A percentile compares a stretch with the other conserved stretches of the same genome.
These are phyloP conservation scores for Rhynchonycteris naso DNA, from an alignment of 2,797 vertebrate species.

Conservation along the genomic window DNA sequence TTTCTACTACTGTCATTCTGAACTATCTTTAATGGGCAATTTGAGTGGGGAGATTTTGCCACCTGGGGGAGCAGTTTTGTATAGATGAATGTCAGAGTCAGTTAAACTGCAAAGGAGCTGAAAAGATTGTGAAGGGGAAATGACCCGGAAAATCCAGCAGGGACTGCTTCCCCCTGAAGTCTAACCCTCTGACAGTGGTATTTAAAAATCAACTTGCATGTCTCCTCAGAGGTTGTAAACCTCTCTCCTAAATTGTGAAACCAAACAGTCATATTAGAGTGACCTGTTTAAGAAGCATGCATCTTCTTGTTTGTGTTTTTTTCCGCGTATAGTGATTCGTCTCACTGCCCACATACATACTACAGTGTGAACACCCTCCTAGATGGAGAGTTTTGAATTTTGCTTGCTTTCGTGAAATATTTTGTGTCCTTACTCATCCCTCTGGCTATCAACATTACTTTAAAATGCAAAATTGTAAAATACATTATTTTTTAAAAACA, in stretches of 20 bases:
- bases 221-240: not conserved
- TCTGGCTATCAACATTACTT: not conserved
- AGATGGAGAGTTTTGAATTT: not conserved
- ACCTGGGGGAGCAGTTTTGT: constrained; percentile 25
- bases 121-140: constrained; percentile 43
- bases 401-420: not conserved
- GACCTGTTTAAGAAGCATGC: not conserved
- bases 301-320: not conserved
- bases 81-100: not conserved
- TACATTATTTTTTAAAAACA: not conserved
- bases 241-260: not conserved
- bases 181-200: constrained; percentile 4
- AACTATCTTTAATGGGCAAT: constrained; percentile 46
- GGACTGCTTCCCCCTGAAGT: not conserved
- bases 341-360: not conserved
- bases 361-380: not conserved
- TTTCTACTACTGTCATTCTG: not conserved
- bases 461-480: constrained; percentile 2
- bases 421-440: not conserved
- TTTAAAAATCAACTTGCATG: constrained; percentile 12
- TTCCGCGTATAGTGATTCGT: not conserved
- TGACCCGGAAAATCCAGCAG: constrained; percentile 44
- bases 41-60: constrained; percentile 50
- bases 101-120: not conserved
- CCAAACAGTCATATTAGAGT: not conserved